Evolutionary conservation across 2,888 invertebrate genomes (phyloP).

Genomic region (Drosophila kanekoi): DNA sequence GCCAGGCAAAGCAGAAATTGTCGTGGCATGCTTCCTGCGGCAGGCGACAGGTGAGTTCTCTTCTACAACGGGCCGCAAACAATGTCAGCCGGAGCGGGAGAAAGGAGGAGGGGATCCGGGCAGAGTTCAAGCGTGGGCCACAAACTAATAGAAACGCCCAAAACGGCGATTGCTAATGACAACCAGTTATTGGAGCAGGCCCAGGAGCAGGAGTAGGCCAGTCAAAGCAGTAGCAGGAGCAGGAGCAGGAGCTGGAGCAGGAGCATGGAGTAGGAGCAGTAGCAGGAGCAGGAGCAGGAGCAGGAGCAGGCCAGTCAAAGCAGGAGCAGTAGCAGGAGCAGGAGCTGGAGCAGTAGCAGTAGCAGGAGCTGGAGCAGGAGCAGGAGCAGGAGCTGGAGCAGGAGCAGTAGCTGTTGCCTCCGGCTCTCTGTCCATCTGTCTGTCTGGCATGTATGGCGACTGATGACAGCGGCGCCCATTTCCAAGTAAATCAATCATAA

Average conservation of each 20-base stretch:
- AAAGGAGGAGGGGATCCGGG: neutral
- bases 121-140: slow-evolving; percentile 1
- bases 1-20: slow-evolving; percentile 33
- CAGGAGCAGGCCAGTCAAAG: neutral
- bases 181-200: slow-evolving; percentile 34
- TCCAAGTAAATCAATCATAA: slow-evolving; percentile 67
- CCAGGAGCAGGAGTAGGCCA: neutral
- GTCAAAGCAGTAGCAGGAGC: neutral
- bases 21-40: slow-evolving; percentile 47
- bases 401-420: neutral
- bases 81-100: slow-evolving; percentile 11
- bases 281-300: neutral
- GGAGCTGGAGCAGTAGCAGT: neutral
- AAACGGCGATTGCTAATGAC: slow-evolving; percentile 69
- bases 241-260: no score
- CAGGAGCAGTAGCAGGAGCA: neutral
- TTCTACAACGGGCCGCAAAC: slow-evolving; percentile 26
- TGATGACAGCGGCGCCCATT: slow-evolving; percentile 52
- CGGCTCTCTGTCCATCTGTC: slow-evolving; percentile 14
- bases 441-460: slow-evolving; percentile 6
- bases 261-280: neutral
- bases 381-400: neutral
- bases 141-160: slow-evolving; percentile 38
- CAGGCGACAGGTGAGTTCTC: slow-evolving; percentile 4
- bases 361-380: neutral